Base-by-base conservation (phyloP, 2,888 invertebrate species). In the Agrilus cyanescens region DNA sequence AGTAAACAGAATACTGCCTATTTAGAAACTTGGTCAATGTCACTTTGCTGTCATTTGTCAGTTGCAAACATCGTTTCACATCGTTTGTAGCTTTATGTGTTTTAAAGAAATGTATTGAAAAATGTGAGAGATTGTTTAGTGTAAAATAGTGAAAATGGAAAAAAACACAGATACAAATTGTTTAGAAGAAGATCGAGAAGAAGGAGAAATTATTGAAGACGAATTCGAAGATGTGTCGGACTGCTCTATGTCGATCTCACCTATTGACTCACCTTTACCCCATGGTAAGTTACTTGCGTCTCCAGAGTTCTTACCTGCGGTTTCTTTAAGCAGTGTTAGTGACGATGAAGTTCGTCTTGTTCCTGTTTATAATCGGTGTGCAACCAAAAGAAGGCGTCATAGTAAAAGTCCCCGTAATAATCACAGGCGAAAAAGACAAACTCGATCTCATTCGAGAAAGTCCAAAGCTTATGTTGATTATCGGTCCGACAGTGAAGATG, bases 321-420 rank as follows among this genome's bases (percentile, higher is more conserved):
- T 66, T 61, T 65, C 62, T 65, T 65, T 66, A 61, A 66, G 65
- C 56, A 65, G 64, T 55, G 57, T 63, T 52, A 62, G 61, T 50
- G 63, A 60, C 33, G 50, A 45, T 43, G 57, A 53, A 14, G 40
- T 40, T 41, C 45, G 47, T 42, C 25, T 25, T 25, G 10, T 25
- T 10, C 25, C 25, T 8, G 25, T 25, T 25, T 25, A 25, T 25
- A 25, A 25, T 25, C 25, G 25, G 25, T 25, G 25, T 25, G 25
- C 25, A 25, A 25, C 25, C 10, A 25, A 25, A 25, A 25, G 25
- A 47, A 47, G 32, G 35, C 18, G 32, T 12, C 39, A 38, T 16
- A 36, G 43, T 35, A 41, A 39, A 40, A 38, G 16, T 8, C 36
- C 14, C 7, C 15, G 15, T 16, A 12, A 5, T 33, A 33, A 13